Evolutionary conservation across 2,888 invertebrate species (phyloP), one percentile per base, ranked within the genome.

Genomic region (Cacoxenus indagator): DNA sequence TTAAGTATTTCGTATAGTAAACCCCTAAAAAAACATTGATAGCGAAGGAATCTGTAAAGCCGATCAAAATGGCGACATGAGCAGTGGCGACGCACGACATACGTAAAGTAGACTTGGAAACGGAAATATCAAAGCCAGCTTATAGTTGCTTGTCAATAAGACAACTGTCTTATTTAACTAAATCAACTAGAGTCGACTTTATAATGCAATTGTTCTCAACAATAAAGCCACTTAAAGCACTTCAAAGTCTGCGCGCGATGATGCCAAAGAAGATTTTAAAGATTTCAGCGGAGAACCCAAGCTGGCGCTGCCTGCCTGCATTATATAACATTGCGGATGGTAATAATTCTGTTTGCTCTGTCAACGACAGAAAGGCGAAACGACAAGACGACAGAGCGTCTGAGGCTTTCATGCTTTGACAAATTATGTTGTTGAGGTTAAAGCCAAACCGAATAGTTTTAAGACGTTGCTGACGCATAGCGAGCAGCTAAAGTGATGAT

Each of bases 201-300:
- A 59, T 59, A 59, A 59, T 19, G 22, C 19, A 51, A 22, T 51
- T 19, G 22, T 51, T 17, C 19, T 66, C 17, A 14, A 45, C 31
- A 22, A 65, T 17, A 46, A 64, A 64, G 27, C 51, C 61, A 22
- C 17, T 48, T 31, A 70, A 70, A n/a, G n/a, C n/a, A n/a, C 77
- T 76, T 81, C 75, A 75, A 78, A 75, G 77, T 76, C 79, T 77
- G 74, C 70, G 57, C n/a, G 14, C 57, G 29, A 11, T 71, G 80
- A 82, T 79, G 83, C 81, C 81, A 81, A 83, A 83, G 78, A 76
- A 78, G 79, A 82, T 81, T 81, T 79, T 72, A 67, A 75, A 81
- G 81, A 81, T 81, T 76, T 68, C 70, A 76, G 73, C n/a, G 31
- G 72, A 70, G 65, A 73, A 29, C 19, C 43, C 45, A 29, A 61